Base-by-base conservation (phyloP, 2,888 invertebrate genomes). In the Heliconius erato region DNA sequence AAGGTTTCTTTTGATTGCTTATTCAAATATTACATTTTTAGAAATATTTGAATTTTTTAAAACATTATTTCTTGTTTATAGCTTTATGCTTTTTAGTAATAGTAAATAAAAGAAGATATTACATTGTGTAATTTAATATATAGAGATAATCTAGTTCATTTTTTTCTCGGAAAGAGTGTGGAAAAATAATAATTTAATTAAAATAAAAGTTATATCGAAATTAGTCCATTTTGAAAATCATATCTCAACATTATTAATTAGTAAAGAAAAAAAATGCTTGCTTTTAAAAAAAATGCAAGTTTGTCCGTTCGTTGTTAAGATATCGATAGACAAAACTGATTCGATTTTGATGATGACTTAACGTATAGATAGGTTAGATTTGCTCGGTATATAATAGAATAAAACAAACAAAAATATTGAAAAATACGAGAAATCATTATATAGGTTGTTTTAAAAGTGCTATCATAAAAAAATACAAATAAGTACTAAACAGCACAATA, bases 221-320 rank as follows among this genome's bases (percentile, higher is more conserved):
- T 49, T 49, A 28, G 68, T 49, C 78, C 78, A 78, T 78, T 68
- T 67, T 65, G 40, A 32, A 28, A 78, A 44, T 49, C 78, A 78
- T 78, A 78, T 78, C 78, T 78, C 44, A 28, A 78, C 68, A 40
- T 35, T 32, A 54, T 59, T 23, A 1, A 54, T 49, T 19, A 54
- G 3, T 63, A 23, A 12, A 74, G 4, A 11, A n/a, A 54, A 4
- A 54, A 59, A 59, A 35, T 35, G 59, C n/a, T 76, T 76, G 74
- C 74, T 76, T 76, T 59, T 3, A 74, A 74, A 23, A 59, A 32
- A 71, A 44, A 28, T 26, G 67, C 67, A 78, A 26, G 67, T 67
- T 44, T 23, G 78, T 78, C 65, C 65, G 77, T 77, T 65, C 40
- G 65, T 67, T 74, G 2, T 9, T 76, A 76, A 76, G 74, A 19